Evolutionary conservation across 2,888 invertebrate genomes (phyloP), one percentile per base, ranked within the genome.

Genomic region (Drosophila prolongata): DNA sequence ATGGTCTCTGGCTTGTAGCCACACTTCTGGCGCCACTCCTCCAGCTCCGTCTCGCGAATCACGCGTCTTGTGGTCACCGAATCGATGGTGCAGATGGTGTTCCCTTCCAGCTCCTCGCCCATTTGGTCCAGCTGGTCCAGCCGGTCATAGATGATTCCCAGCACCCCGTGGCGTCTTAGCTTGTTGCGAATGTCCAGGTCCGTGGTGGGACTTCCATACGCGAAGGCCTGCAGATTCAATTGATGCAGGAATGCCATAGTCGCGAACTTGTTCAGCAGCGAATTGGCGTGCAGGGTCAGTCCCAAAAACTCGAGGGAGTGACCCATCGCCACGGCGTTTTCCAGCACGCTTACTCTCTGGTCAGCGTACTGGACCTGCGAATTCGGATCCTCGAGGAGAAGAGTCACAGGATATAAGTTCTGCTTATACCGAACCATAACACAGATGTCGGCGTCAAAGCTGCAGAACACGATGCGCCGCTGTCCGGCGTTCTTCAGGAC

Each of bases 371-470:
- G 94, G 11, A 95, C 94, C 91, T 97, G 98, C 68, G 90, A 92
- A 1, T 90, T 86, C 0, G 95, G 95, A 6, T 94, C 92, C 0
- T 95, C 95, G 24, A 98, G 97, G 67, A 99, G 93, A 91, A 99
- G 97, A 93, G 98, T 94, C 3, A 98, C 97, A 0, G 99, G 99
- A 92, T 98, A 99, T 85, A 95, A 96, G 92, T 98, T 99, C 93
- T 99, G 99, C 90, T 99, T 99, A 79, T 96, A 93, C 30, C 97
- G 95, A 66, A 98, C 93, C 97, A 98, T 96, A 1, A 96, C 94
- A 91, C 98, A 99, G 76, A 98, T 96, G 90, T 99, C 98, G 0
- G 98, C 97, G 93, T 98, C 97, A 92, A 98, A 98, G 82, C 97
- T 97, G 0, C 97, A 97, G 89, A 99, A 96, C 24, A 99, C 95